phyloP scores from a whole-genome alignment of 2,888 invertebrate genomes.

The Allygus modestus region DNA sequence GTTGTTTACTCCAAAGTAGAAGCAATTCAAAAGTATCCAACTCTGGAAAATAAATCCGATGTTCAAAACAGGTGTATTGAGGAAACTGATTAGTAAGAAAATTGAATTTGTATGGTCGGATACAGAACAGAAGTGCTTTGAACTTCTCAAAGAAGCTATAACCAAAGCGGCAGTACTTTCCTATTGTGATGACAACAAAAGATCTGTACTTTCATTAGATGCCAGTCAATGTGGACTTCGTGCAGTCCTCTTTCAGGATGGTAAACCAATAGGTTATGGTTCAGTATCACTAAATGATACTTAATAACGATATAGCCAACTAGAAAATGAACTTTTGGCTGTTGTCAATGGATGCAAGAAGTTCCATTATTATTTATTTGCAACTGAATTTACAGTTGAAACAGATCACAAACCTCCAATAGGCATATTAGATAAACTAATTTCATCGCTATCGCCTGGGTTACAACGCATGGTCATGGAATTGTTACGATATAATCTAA shows the following conservation, averaged over 20 bases:
- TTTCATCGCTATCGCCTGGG: conserved; percentile 41
- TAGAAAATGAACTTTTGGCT: conserved; percentile 71
- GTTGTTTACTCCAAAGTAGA: conserved; percentile 68
- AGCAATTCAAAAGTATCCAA: conserved; percentile 67
- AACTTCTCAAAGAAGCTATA: background rate
- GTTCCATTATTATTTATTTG: conserved; percentile 67
- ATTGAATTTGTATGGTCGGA: background rate
- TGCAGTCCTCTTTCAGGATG: background rate
- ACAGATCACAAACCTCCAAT: conserved; percentile 68
- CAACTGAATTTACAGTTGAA: conserved; percentile 63
- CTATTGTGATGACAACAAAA: background rate
- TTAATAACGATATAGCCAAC: conserved; percentile 68
- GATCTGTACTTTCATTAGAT: conserved; percentile 27
- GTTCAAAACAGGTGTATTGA: conserved; percentile 64
- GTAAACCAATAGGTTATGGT: conserved; percentile 1
- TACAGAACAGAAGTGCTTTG: background rate
- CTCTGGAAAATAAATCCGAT: conserved; percentile 68
- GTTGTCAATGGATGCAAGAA: conserved; percentile 69
- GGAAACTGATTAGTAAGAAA: conserved; percentile 39
- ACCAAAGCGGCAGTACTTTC: background rate
- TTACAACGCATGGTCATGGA: conserved; percentile 26
- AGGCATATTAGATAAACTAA: conserved; percentile 61
- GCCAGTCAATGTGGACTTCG: background rate
- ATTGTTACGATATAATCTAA: background rate
- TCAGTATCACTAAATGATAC: background rate